These are phyloP conservation scores for Poecilobothrus nobilitatus DNA, from an alignment of 2,888 invertebrate species.

Conservation along the genomic window DNA sequence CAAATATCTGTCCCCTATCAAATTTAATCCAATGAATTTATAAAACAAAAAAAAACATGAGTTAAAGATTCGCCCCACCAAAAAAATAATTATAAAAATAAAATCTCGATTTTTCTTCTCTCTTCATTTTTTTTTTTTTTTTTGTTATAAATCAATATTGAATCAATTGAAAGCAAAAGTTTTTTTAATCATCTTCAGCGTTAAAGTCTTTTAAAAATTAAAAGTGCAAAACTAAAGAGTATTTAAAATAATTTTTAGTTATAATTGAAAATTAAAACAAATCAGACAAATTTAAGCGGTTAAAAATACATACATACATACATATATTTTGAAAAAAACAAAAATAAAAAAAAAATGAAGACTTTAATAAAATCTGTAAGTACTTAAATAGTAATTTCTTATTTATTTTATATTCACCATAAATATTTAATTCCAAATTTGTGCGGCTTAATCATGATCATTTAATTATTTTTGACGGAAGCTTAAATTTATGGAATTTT, in stretches of 20 bases:
- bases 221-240: no score
- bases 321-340: no score
- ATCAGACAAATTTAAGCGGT: not conserved
- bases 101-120: not conserved
- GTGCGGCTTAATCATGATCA: no score
- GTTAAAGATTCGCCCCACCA: not conserved
- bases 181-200: not conserved
- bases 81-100: not conserved
- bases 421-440: no score
- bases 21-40: not conserved
- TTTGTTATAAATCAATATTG: no score
- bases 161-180: no score
- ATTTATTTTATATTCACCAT: no score
- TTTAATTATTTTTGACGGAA: no score
- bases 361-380: not conserved
- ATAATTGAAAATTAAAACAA: not conserved
- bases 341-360: not conserved
- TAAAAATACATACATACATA: no score
- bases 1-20: no score
- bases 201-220: not conserved
- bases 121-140: no score
- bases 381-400: not conserved
- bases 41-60: not conserved
- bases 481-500: no score
- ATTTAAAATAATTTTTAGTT: not conserved